Evolutionary conservation across 2,888 invertebrate species (phyloP).

Genomic region (Callimorpha dominula): DNA sequence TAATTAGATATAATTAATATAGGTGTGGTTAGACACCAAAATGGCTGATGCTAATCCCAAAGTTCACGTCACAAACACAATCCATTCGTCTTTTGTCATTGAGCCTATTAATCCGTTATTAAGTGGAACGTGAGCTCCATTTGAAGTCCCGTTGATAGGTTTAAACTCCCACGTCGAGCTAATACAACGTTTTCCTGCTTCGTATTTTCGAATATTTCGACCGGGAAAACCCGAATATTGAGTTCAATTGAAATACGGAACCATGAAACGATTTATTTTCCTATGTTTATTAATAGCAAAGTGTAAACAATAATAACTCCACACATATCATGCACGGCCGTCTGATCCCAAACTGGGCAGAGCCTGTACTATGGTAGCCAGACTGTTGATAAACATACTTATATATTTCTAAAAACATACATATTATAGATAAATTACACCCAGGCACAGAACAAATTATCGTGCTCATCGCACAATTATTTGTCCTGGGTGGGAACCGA

Average conservation of each 20-base stretch:
- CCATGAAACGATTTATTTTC: not conserved
- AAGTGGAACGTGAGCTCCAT: slow-evolving; percentile 1
- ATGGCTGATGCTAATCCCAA: not conserved
- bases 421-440: no score
- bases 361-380: no score
- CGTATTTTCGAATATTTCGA: slow-evolving; percentile 23
- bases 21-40: not conserved
- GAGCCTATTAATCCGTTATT: slow-evolving; percentile 8
- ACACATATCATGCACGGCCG: no score
- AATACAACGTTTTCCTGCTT: slow-evolving; percentile 37
- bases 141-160: slow-evolving; percentile 32
- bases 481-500: no score
- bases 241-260: not conserved
- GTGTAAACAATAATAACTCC: no score
- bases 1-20: not conserved
- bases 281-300: not conserved
- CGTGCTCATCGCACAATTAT: no score
- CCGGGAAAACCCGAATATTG: slow-evolving; percentile 17
- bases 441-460: no score
- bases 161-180: slow-evolving; percentile 28
- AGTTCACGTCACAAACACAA: slow-evolving; percentile 2
- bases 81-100: slow-evolving; percentile 1
- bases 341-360: no score
- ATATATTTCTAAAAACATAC: no score
- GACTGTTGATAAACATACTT: no score